These are phyloP conservation scores for Rhizoglyphus robini DNA, from an alignment of 1,140 invertebrate species.

Conservation along the genomic window DNA sequence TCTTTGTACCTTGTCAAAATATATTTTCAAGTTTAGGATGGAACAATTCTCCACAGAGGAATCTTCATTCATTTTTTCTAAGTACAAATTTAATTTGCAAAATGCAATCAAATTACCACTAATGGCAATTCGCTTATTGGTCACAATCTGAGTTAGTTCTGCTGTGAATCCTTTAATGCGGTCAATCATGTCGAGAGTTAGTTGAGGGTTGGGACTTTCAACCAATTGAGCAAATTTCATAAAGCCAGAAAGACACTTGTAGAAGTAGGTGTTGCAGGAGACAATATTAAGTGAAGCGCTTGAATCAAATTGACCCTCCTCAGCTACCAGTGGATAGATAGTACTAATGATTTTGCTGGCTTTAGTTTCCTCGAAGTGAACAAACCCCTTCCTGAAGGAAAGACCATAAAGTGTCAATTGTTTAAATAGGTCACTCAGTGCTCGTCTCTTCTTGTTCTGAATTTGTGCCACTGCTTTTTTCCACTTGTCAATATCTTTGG, in stretches of 20 bases:
- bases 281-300: background rate
- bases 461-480: constrained; percentile 55
- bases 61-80: background rate
- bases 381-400: constrained; percentile 56
- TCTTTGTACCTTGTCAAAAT: background rate
- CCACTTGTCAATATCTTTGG: constrained; percentile 54
- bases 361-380: constrained; percentile 15
- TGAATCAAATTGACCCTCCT: background rate
- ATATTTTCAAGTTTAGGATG: no score
- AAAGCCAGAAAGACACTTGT: constrained; percentile 51
- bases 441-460: constrained; percentile 64
- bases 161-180: constrained; percentile 63
- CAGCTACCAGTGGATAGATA: constrained; percentile 24
- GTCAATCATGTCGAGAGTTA: constrained; percentile 63
- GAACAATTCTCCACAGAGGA: no score
- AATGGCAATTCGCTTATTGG: constrained; percentile 19
- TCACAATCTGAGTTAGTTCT: constrained; percentile 41
- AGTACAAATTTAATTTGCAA: background rate
- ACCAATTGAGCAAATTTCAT: constrained; percentile 49
- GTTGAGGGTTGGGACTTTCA: constrained; percentile 52
- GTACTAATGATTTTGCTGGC: constrained; percentile 12
- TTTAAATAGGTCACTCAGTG: constrained; percentile 68
- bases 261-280: constrained; percentile 45
- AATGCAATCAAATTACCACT: background rate
- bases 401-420: constrained; percentile 45